Conservation (phyloP, 2,113 vertebrate genomes). For the Cheirogaleus medius region DNA sequence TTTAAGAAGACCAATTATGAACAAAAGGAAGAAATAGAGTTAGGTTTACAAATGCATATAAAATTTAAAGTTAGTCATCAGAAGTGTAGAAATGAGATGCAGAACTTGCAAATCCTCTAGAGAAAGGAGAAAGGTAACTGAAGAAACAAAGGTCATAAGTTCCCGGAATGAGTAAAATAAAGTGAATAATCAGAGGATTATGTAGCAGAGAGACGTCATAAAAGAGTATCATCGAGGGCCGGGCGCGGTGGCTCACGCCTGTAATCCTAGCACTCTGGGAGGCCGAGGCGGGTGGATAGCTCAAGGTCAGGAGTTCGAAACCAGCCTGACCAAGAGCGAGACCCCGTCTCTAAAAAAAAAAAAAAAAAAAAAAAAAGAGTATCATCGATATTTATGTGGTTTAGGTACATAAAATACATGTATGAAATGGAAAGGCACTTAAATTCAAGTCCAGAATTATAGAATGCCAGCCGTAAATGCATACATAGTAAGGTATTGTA, state of each 20-base stretch:
- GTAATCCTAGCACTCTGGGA: no score
- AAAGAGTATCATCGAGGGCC: background rate
- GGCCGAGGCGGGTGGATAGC: no score
- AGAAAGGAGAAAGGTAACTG: background rate
- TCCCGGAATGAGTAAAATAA: background rate
- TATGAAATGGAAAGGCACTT: background rate
- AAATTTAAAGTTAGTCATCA: background rate
- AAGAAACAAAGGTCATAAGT: background rate
- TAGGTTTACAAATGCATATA: background rate
- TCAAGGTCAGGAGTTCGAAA: no score
- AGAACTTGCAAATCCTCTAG: background rate
- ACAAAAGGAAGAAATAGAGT: background rate
- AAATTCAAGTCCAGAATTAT: background rate
- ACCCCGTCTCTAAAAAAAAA: no score
- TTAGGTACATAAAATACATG: background rate
- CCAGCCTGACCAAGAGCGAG: no score
- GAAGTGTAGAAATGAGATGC: background rate
- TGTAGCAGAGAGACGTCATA: background rate
- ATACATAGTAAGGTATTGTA: fast-evolving
- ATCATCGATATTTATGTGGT: background rate
- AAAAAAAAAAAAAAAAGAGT: no score
- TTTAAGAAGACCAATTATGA: background rate
- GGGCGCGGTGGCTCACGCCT: no score
- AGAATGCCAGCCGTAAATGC: fast-evolving
- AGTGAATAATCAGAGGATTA: background rate